phyloP scores from a whole-genome alignment of 2,797 vertebrate species.

The Acanthis flammea region DNA sequence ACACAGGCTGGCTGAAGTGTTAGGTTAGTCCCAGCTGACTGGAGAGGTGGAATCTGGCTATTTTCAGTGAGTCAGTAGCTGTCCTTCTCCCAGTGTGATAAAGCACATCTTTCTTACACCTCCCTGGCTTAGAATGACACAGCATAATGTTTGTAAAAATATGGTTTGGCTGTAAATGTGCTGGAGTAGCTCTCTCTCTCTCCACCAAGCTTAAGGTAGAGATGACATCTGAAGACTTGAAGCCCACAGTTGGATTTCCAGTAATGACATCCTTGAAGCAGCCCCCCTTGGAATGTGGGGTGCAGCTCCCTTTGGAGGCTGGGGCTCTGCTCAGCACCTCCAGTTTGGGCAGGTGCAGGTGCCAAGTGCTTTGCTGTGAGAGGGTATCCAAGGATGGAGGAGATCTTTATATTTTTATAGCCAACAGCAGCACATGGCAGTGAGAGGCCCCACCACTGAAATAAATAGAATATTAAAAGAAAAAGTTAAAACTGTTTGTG shows the following conservation, averaged over 20 bases:
- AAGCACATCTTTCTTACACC: not conserved
- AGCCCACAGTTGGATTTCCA: not conserved
- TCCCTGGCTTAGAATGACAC: not conserved
- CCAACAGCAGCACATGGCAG: not conserved
- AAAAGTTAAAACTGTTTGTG: not conserved
- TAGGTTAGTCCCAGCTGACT: not conserved
- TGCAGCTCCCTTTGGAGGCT: not conserved
- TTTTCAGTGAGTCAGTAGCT: not conserved
- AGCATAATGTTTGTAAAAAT: not conserved
- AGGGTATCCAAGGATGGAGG: not conserved
- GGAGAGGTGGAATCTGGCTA: not conserved
- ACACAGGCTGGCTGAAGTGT: not conserved
- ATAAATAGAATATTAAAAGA: not conserved
- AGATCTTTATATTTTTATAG: not conserved
- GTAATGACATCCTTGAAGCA: rapidly evolving
- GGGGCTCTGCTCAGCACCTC: not conserved
- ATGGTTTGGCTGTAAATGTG: not conserved
- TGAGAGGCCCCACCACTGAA: not conserved
- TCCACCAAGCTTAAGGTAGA: not conserved
- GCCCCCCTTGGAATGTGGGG: too few species aligned
- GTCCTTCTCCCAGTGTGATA: not conserved
- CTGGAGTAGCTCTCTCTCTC: not conserved
- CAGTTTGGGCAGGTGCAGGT: not conserved
- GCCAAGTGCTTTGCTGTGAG: not conserved
- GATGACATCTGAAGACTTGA: not conserved